These are phyloP conservation scores for Oryzaephilus surinamensis DNA, from an alignment of 1,140 invertebrate species.

Conservation along the genomic window DNA sequence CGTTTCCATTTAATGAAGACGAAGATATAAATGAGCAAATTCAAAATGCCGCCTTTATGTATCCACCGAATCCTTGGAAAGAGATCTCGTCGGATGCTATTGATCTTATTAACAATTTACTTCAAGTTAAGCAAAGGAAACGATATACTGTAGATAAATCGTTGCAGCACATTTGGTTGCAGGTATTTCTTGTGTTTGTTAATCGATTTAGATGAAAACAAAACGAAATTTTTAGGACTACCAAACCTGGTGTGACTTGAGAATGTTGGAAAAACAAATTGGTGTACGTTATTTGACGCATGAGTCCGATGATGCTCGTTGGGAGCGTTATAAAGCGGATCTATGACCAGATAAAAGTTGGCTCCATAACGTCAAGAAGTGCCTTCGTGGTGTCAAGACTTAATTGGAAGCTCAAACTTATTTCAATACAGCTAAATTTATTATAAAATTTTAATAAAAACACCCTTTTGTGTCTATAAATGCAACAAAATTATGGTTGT, in stretches of 20 bases:
- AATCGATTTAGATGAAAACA: background rate
- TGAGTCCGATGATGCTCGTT: constrained; percentile 89
- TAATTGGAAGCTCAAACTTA: constrained; percentile 11
- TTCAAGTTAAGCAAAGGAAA: constrained; percentile 98
- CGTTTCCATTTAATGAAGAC: constrained; percentile 99
- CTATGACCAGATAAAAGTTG: constrained; percentile 33
- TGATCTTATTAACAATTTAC: constrained; percentile 93
- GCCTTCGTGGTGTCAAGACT: constrained; percentile 29
- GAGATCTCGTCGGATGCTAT: constrained; percentile 96
- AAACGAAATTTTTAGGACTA: constrained; percentile 57
- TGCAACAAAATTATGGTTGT: background rate
- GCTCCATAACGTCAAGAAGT: constrained; percentile 32
- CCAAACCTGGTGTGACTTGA: constrained; percentile 90
- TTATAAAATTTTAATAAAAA: background rate
- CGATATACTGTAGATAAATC: constrained; percentile 96
- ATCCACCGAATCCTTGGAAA: constrained; percentile 96
- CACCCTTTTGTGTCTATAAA: background rate
- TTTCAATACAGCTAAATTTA: background rate
- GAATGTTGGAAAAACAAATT: constrained; percentile 76
- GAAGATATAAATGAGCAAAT: constrained; percentile 99
- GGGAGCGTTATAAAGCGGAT: constrained; percentile 45
- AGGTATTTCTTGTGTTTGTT: constrained; percentile 43
- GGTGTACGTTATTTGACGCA: constrained; percentile 87
- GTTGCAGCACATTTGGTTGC: constrained; percentile 86
- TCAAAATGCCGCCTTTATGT: constrained; percentile 99